Evolutionary conservation across 2,113 vertebrate species (phyloP).

Genomic region (Callionymus lyra): DNA sequence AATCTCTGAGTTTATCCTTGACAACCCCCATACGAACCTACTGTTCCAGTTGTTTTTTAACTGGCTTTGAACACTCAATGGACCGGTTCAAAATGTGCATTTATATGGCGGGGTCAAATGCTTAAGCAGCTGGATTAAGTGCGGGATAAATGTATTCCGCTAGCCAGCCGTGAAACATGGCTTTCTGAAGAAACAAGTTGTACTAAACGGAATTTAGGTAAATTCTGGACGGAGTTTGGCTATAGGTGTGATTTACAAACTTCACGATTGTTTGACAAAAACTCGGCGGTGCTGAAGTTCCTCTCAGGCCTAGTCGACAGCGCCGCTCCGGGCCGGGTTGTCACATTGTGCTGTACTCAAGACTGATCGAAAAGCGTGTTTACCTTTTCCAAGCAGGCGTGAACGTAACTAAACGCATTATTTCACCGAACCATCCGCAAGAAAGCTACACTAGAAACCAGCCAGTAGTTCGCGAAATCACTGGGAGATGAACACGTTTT

Average conservation of each 20-base stretch:
- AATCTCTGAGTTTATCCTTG: constrained; percentile 51
- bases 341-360: constrained; percentile 1
- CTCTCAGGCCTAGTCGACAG: background rate
- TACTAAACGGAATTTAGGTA: too few species aligned
- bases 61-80: too few species aligned
- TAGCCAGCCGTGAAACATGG: too few species aligned
- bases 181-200: too few species aligned
- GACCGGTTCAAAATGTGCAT: too few species aligned
- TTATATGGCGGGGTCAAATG: too few species aligned
- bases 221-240: too few species aligned
- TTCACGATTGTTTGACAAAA: too few species aligned
- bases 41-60: too few species aligned
- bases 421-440: background rate
- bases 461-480: background rate
- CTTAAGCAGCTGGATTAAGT: too few species aligned
- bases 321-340: background rate
- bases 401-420: background rate
- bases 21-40: constrained; percentile 38
- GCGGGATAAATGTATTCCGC: too few species aligned
- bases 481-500: constrained; percentile 41
- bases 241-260: too few species aligned
- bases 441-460: background rate
- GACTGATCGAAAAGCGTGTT: background rate
- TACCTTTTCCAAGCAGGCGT: background rate
- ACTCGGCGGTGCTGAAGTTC: background rate